Evolutionary conservation across 2,113 vertebrate genomes (phyloP).

Genomic region (Larimichthys polyactis): DNA sequence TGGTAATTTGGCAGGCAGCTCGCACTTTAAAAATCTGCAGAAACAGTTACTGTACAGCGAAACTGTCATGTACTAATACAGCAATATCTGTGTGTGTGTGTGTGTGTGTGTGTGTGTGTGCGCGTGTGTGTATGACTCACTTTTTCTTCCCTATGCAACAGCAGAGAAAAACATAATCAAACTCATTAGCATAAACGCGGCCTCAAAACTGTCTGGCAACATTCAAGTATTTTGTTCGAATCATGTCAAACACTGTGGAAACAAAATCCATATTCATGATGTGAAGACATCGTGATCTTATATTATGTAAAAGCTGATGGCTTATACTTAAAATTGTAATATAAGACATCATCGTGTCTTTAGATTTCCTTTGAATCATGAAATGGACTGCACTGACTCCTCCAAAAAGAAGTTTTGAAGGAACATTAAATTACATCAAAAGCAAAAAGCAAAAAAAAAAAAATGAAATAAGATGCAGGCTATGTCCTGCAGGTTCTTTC

Average conservation of each 20-base stretch:
- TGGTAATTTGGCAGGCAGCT: conserved; percentile 10
- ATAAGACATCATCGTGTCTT: not conserved
- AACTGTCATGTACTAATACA: not conserved
- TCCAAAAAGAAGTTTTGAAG: not conserved
- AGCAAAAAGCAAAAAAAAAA: not conserved
- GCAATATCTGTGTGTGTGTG: not conserved
- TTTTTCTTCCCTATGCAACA: conserved; percentile 11
- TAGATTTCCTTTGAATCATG: not conserved
- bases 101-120: not conserved
- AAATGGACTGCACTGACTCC: not conserved
- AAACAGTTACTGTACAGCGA: not conserved
- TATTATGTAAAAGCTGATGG: no score
- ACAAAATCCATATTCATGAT: no score
- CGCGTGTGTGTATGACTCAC: not conserved
- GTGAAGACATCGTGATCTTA: not conserved
- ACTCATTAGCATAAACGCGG: not conserved
- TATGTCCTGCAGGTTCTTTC: not conserved
- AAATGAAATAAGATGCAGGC: not conserved
- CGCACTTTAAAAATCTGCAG: not conserved
- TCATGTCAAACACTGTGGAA: not conserved
- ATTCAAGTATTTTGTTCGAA: not conserved
- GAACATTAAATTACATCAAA: no score
- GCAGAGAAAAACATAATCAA: not conserved
- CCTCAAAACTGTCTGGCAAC: not conserved
- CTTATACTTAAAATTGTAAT: no score